phyloP scores from a whole-genome alignment of 2,113 vertebrate genomes.

The Glaucomys volans region DNA sequence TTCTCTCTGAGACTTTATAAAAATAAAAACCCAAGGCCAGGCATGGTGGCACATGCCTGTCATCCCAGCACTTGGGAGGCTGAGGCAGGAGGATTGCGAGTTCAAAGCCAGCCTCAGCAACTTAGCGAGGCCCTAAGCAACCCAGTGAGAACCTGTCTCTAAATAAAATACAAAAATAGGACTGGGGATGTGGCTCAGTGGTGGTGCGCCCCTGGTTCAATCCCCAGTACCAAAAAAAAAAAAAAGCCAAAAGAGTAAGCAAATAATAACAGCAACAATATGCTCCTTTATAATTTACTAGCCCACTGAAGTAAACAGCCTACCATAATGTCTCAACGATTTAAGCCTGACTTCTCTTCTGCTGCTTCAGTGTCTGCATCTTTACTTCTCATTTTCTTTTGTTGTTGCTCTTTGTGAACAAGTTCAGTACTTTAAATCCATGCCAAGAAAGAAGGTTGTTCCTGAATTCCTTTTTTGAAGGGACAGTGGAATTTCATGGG shows the following conservation, averaged over 20 bases:
- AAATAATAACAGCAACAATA: neutral
- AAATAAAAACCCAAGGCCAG: no score
- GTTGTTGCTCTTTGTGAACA: neutral
- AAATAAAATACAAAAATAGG: no score
- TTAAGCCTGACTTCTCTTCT: neutral
- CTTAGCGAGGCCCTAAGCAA: no score
- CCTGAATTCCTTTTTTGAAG: neutral
- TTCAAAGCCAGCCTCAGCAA: no score
- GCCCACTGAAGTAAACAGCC: neutral
- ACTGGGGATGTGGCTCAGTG: no score
- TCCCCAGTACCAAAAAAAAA: no score
- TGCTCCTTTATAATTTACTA: neutral
- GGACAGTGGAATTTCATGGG: neutral
- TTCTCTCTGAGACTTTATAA: conserved; percentile 46
- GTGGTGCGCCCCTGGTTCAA: no score
- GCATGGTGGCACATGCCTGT: no score
- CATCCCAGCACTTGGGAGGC: no score
- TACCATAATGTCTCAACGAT: neutral
- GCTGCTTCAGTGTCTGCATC: neutral
- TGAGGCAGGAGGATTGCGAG: no score
- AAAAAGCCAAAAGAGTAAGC: neutral
- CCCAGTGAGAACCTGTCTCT: no score
- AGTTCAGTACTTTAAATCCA: neutral
- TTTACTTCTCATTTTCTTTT: conserved; percentile 24
- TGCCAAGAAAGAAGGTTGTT: neutral